Evolutionary conservation across 2,888 invertebrate species (phyloP), one percentile per base, ranked within the genome.

Genomic region (Nomada goodeniana): DNA sequence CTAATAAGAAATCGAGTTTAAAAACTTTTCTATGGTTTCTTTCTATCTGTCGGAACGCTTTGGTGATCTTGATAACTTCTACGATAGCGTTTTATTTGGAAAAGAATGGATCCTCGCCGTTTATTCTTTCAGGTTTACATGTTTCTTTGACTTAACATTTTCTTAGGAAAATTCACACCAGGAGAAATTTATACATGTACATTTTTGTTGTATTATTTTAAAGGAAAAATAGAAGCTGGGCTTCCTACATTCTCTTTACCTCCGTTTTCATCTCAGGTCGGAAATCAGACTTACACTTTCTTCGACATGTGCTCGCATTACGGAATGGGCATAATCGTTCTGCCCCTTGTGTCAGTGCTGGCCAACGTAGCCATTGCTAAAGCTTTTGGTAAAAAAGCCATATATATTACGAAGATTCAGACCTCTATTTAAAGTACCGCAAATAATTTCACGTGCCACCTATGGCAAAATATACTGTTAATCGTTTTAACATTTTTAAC

Each of bases 311-410:
- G 96, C 76, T 94, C 95, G 80, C 95, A 96, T 90, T 95, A 98
- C 77, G 97, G 98, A 78, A 95, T 96, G 72, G 97, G 97, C 15
- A 95, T 98, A 67, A 89, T 97, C 72, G 96, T 99, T 84, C 94
- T 98, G 88, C 98, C 99, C 4, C 93, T 98, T 50, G 96, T 98
- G 74, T 97, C 98, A 82, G 96, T 99, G 76, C 94, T 99, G 82
- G 98, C 98, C 69, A 98, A 98, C 91, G 97, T 98, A 78, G 98
- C 99, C 47, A 99, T 99, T 88, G 98, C 98, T 18, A 99, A 98
- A 94, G 97, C 98, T 10, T 99, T 98, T 94, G 96, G 98, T 98
- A 94, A 79, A 53, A 65, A 23, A 7, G 36, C 7, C 2, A 23
- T 42, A 23, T 4, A 23, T 44, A 52, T 44, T 53, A 5, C 2